Evolutionary conservation across 2,888 invertebrate species (phyloP).

Genomic region (Horisme vitalbata): DNA sequence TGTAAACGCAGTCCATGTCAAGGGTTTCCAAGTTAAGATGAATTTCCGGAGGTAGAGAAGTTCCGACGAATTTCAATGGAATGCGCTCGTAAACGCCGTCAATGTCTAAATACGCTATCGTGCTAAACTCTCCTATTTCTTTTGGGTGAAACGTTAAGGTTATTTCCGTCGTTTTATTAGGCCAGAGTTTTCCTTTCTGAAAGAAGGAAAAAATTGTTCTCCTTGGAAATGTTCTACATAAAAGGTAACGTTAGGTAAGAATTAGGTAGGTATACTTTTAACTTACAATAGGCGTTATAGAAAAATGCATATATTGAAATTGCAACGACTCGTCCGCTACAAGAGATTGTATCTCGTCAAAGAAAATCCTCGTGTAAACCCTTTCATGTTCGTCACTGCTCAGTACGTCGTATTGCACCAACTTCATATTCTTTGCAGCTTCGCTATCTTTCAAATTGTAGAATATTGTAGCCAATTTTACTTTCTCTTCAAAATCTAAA

Average conservation of each 20-base stretch:
- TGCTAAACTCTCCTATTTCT: slow-evolving; percentile 72
- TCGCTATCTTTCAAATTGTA: slow-evolving; percentile 64
- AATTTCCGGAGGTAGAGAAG: slow-evolving; percentile 82
- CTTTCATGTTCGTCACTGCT: slow-evolving; percentile 69
- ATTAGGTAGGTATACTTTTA: background rate
- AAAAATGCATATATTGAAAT: slow-evolving; percentile 71
- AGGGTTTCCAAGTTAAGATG: slow-evolving; percentile 80
- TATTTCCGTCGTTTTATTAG: slow-evolving; percentile 77
- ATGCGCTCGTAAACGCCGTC: slow-evolving; percentile 79
- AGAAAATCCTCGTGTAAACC: slow-evolving; percentile 72
- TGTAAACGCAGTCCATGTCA: slow-evolving; percentile 81
- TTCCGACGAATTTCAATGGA: slow-evolving; percentile 76
- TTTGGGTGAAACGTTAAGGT: slow-evolving; percentile 81
- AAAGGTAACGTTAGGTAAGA: background rate
- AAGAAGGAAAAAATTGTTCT: no score
- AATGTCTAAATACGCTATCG: slow-evolving; percentile 82
- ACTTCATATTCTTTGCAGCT: slow-evolving; percentile 57
- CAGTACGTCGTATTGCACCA: slow-evolving; percentile 67
- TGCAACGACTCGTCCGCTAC: slow-evolving; percentile 65
- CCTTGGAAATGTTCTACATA: no score
- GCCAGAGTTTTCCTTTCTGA: slow-evolving; percentile 84
- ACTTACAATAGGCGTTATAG: slow-evolving; percentile 80
- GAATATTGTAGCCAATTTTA: slow-evolving; percentile 63
- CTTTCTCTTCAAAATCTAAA: slow-evolving; percentile 72
- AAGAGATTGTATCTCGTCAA: slow-evolving; percentile 68